Evolutionary conservation across 2,797 vertebrate genomes (phyloP).

Genomic region (Meriones psammophilus): DNA sequence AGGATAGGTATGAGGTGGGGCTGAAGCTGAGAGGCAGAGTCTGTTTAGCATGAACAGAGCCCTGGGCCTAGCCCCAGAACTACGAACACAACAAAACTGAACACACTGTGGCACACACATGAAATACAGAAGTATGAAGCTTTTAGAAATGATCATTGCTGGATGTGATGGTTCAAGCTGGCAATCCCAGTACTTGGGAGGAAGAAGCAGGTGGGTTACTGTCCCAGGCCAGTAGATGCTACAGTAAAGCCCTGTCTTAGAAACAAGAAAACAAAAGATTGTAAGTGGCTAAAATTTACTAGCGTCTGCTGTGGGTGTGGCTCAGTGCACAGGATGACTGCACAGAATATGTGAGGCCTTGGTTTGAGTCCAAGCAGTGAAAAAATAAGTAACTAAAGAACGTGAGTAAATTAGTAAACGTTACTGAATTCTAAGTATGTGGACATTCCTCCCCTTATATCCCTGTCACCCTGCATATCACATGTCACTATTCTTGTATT

Average conservation of each 20-base stretch:
- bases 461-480: not conserved
- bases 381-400: not conserved
- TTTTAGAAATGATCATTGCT: not conserved
- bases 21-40: not conserved
- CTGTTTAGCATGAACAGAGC: not conserved
- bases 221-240: not conserved
- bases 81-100: not conserved
- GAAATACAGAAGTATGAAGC: slow-evolving; percentile 15
- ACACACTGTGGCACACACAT: not conserved
- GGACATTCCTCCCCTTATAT: not conserved
- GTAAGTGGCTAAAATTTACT: slow-evolving; percentile 37
- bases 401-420: not conserved
- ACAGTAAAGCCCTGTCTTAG: not conserved
- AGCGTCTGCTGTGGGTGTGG: not conserved
- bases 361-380: not conserved
- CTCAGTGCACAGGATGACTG: not conserved
- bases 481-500: not conserved
- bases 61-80: not conserved
- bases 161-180: not conserved
- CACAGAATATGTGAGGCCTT: not conserved
- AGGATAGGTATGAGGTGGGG: not conserved
- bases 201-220: not conserved
- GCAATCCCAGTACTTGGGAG: not conserved
- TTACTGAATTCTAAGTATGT: slow-evolving; percentile 31
- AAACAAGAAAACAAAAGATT: not conserved